A percentile compares a stretch with the other conserved stretches of the same genome.
Conservation (phyloP, 2,888 invertebrate species). For the Ophonus ardosiacus region DNA sequence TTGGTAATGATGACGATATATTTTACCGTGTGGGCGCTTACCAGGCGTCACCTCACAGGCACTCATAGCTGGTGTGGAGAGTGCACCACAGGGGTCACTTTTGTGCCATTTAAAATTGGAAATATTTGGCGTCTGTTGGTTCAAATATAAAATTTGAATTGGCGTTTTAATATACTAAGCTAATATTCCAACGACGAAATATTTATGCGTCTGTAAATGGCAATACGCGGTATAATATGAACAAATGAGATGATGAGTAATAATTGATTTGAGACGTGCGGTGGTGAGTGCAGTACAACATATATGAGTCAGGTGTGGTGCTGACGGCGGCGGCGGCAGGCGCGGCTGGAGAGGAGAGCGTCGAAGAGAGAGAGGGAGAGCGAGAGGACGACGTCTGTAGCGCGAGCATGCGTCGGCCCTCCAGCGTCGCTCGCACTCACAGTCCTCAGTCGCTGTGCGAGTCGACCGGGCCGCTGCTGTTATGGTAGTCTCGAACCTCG, state of each 20-base stretch:
- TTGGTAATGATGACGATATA: too few relatives aligned
- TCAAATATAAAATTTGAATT: too few relatives aligned
- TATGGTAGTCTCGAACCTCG: slow-evolving; percentile 57
- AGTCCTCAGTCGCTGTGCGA: slow-evolving; percentile 75
- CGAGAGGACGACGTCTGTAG: background rate
- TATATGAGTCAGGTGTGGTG: slow-evolving; percentile 25
- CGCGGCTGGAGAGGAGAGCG: slow-evolving; percentile 17
- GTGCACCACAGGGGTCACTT: too few relatives aligned
- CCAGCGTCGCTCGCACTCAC: slow-evolving; percentile 69
- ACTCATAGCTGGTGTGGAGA: too few relatives aligned
- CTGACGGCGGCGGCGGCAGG: slow-evolving; percentile 9
- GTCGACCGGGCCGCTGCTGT: slow-evolving; percentile 69
- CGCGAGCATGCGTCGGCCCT: slow-evolving; percentile 55
- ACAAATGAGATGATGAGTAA: slow-evolving; percentile 39
- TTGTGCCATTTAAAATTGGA: too few relatives aligned
- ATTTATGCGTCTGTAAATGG: background rate
- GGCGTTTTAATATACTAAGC: too few relatives aligned
- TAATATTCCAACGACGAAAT: background rate
- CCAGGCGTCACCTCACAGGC: too few relatives aligned
- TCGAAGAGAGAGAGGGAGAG: slow-evolving; percentile 48
- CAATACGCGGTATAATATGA: background rate
- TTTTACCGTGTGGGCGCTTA: too few relatives aligned
- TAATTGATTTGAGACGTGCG: slow-evolving; percentile 68
- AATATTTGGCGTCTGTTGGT: too few relatives aligned
- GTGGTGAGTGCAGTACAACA: slow-evolving; percentile 33